Evolutionary conservation across 2,888 invertebrate genomes (phyloP), one percentile per base, ranked within the genome.

Genomic region (Drosophila atripex): DNA sequence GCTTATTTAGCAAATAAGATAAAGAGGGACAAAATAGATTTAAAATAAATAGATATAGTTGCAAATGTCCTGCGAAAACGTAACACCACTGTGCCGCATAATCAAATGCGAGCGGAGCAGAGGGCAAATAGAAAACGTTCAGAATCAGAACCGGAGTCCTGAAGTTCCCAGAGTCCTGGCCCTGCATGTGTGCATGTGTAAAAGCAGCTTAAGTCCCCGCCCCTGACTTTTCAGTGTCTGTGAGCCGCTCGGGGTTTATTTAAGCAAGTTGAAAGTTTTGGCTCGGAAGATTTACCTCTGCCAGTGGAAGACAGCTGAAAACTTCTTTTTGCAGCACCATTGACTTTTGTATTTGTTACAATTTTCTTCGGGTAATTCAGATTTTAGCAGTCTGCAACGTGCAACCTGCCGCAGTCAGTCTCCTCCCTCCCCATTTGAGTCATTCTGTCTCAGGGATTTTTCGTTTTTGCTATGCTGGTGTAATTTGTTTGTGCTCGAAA

Each of bases 211-310:
- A 86, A 61, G 75, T 69, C 66, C 54, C 63, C 58, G 35, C 12
- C 28, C 41, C 21, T 23, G 5, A 23, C 21, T 23, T 23, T 23
- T 23, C 21, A 23, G 21, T 38, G 28, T 28, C 11, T 65, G 35
- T 68, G 52, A 68, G 56, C 56, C 47, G 53, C 73, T 69, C 51
- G 30, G 38, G 77, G 85, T 83, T 88, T 87, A 86, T 83, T 85
- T 86, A 86, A 86, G 88, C 76, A 77, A 88, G 78, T 83, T 77
- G 77, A 86, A 88, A 87, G 87, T 88, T 88, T 87, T 85, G 73
- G 79, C 78, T 77, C 57, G 77, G 71, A 85, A 88, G 86, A 86
- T 87, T 87, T 86, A 85, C 86, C 79, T 84, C 74, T 77, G 73
- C 83, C 71, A 75, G 59, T 66, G 56, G 65, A 77, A 83, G 84